These are phyloP conservation scores for Lepus townsendii DNA, from an alignment of 2,797 vertebrate genomes.

Conservation along the genomic window DNA sequence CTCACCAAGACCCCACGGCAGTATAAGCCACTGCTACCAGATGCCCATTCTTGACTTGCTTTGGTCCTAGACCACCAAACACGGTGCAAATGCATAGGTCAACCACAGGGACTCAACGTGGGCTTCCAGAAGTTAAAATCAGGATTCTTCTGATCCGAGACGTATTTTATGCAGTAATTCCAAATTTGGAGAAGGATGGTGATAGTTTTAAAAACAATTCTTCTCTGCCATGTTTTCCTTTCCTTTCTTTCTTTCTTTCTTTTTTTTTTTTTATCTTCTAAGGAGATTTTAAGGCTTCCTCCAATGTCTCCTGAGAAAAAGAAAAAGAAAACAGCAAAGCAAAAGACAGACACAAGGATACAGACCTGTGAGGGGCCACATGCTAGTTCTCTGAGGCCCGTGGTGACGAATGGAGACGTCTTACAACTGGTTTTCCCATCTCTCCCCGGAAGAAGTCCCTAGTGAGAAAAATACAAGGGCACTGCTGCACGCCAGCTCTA, in stretches of 20 bases:
- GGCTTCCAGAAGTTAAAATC: background rate
- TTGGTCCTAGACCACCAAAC: background rate
- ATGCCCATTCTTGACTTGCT: background rate
- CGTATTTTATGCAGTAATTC: background rate
- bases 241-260: background rate
- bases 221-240: background rate
- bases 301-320: background rate
- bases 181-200: background rate
- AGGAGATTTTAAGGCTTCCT: background rate
- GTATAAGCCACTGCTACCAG: background rate
- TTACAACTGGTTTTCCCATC: background rate
- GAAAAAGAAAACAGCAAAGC: background rate
- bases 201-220: conserved; percentile 9
- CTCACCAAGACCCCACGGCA: background rate
- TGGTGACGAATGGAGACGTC: background rate
- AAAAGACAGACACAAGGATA: background rate
- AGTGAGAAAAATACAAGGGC: background rate
- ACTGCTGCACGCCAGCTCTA: background rate
- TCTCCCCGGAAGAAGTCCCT: background rate
- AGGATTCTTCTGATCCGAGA: background rate
- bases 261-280: background rate
- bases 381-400: background rate
- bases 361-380: background rate
- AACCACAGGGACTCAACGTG: background rate
- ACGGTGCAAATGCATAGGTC: background rate